Base-by-base conservation (phyloP, 2,113 vertebrate species). In the Uria lomvia region DNA sequence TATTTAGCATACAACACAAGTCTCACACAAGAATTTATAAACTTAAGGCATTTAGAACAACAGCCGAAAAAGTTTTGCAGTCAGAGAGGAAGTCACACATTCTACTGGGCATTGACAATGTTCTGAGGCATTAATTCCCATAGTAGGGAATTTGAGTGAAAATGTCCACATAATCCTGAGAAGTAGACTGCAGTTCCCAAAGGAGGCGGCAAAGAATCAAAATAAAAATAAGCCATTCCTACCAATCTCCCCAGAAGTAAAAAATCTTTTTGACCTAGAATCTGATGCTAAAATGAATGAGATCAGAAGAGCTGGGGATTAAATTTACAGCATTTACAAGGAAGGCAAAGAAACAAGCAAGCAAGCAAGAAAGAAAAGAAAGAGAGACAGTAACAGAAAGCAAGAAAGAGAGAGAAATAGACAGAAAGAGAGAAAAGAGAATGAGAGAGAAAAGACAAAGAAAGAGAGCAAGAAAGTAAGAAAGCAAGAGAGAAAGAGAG, bases 231-330 rank as follows among this genome's bases (percentile, higher is more conserved):
- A 60, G 2, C 15, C 30, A 12, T 52, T 47, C 6, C 10, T 71
- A 74, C 19, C 16, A 34, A 7, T 67, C 34, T 90, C 8, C 8
- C 8, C 10, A 43, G 26, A 56, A 72, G 11, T 42, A 91, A 74
- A 38, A 45, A 12, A 6, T 2, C 0, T 30, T 43, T 58, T 50
- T 73, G 1, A 67, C n/a, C 5, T 50, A 45, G 24, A 81, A 68
- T 80, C 11, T 73, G 6, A 2, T 74, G 12, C 50, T 42, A 65
- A 88, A 82, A 81, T 21, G 5, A 93, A 43, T 55, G 43, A 65
- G 18, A 49, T 40, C 21, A 56, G n/a, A 65, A 59, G 9, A 81
- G 5, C 3, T 45, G 5, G 5, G 67, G 21, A 2, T 56, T 23
- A 73, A 63, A 66, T 92, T 59, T 77, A 40, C 26, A 73, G 8